These are phyloP conservation scores for Gobiocypris rarus DNA, from an alignment of 2,113 vertebrate species.

Conservation along the genomic window DNA sequence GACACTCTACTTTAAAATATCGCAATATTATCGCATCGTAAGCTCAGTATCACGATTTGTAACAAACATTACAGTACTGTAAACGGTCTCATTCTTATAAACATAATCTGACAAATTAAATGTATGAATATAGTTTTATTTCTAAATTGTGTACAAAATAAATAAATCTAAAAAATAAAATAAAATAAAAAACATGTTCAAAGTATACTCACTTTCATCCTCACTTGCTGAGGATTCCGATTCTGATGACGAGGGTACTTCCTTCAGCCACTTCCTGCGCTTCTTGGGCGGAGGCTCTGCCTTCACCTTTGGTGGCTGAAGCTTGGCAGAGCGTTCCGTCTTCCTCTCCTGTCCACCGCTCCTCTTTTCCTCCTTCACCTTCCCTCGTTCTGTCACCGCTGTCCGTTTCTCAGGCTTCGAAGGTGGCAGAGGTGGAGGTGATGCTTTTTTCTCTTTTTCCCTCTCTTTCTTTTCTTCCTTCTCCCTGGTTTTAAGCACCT, in stretches of 20 bases:
- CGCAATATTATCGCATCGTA: too few relatives aligned
- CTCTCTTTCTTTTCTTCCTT: slow-evolving; percentile 63
- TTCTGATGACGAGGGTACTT: slow-evolving; percentile 83
- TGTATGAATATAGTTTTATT: too few relatives aligned
- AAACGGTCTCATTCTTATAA: too few relatives aligned
- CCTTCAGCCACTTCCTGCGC: slow-evolving; percentile 92
- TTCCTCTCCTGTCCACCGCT: slow-evolving; percentile 66
- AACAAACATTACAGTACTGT: too few relatives aligned
- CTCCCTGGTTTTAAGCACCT: slow-evolving; percentile 66
- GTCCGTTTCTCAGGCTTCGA: slow-evolving; percentile 71
- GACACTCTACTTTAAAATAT: too few relatives aligned
- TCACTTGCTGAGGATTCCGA: slow-evolving; percentile 88
- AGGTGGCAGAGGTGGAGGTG: slow-evolving; percentile 55
- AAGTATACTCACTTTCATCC: slow-evolving; percentile 80
- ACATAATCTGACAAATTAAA: too few relatives aligned
- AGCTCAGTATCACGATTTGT: too few relatives aligned
- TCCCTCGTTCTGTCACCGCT: slow-evolving; percentile 63
- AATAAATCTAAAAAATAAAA: too few relatives aligned
- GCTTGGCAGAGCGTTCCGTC: slow-evolving; percentile 73
- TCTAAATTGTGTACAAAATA: too few relatives aligned
- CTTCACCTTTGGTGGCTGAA: slow-evolving; percentile 81
- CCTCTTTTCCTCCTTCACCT: slow-evolving; percentile 72
- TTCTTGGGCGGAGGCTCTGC: slow-evolving; percentile 91
- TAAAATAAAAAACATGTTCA: too few relatives aligned
- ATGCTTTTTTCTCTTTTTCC: slow-evolving; percentile 68